These are phyloP conservation scores for Litoditis marina DNA, from an alignment of 2,888 invertebrate genomes.

Conservation along the genomic window DNA sequence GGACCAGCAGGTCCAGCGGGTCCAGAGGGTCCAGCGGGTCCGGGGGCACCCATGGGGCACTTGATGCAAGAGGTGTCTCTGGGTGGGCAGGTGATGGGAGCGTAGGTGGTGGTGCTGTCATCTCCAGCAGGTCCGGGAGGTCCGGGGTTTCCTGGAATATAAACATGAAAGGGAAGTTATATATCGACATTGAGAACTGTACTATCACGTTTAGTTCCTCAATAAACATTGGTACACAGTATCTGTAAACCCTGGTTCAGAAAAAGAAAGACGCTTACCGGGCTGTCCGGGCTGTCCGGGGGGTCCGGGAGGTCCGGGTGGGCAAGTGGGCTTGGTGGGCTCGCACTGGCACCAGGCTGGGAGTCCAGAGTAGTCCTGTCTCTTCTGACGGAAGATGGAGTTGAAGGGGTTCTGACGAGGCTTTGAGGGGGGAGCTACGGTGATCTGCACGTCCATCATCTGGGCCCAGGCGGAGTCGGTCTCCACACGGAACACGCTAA, in stretches of 20 bases:
- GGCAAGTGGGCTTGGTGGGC: constrained; percentile 52
- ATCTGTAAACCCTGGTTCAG: too few species aligned
- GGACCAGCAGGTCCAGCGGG: constrained; percentile 48
- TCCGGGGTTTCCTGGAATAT: constrained; percentile 51
- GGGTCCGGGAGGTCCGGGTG: constrained; percentile 52
- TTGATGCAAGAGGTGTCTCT: constrained; percentile 43
- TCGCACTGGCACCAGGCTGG: constrained; percentile 60
- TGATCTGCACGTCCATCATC: constrained; percentile 59
- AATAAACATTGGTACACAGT: too few species aligned
- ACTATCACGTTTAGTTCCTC: too few species aligned
- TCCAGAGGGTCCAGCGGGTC: constrained; percentile 52
- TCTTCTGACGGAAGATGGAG: constrained; percentile 58
- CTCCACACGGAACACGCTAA: constrained; percentile 57
- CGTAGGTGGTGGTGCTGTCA: constrained; percentile 43
- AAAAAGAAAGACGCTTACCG: too few species aligned
- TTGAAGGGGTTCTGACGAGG: constrained; percentile 51
- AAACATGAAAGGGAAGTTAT: too few species aligned
- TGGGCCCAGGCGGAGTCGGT: constrained; percentile 59
- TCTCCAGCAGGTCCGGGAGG: constrained; percentile 45
- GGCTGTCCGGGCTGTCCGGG: constrained; percentile 48
- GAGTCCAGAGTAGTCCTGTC: constrained; percentile 49
- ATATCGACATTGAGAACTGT: too few species aligned
- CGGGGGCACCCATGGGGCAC: constrained; percentile 52
- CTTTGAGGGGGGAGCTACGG: constrained; percentile 56
- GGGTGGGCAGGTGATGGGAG: constrained; percentile 47